These are phyloP conservation scores for Hyles euphorbiae DNA, from an alignment of 1,140 invertebrate genomes.

Conservation along the genomic window DNA sequence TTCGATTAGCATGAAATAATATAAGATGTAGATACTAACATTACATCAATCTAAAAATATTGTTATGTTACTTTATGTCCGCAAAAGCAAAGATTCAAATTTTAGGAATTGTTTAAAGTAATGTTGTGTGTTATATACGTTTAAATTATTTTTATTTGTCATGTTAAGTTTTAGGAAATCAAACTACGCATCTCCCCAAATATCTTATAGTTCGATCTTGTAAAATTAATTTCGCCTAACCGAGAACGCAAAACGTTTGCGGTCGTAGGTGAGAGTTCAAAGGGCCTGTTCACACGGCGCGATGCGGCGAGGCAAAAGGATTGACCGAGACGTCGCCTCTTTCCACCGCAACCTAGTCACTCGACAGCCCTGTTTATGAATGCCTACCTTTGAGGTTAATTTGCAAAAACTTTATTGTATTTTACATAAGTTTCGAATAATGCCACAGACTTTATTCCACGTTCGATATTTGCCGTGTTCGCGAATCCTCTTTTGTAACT, in stretches of 20 bases:
- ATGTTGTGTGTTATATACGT: background rate
- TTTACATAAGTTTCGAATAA: constrained; percentile 8
- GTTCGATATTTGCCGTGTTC: constrained; percentile 8
- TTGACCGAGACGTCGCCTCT: constrained; percentile 51
- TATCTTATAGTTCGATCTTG: constrained; percentile 6
- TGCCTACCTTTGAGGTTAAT: constrained; percentile 24
- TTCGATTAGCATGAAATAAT: background rate
- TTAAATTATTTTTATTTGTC: constrained; percentile 6
- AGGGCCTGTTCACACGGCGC: constrained; percentile 52
- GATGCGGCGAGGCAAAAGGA: constrained; percentile 45
- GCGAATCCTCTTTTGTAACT: background rate
- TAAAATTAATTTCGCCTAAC: constrained; percentile 18
- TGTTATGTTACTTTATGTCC: no score
- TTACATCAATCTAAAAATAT: no score
- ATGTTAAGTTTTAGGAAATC: background rate
- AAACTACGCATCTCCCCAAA: background rate
- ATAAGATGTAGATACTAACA: background rate
- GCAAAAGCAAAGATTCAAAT: background rate
- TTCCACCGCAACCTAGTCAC: constrained; percentile 43
- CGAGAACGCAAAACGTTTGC: constrained; percentile 46
- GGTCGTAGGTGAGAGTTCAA: constrained; percentile 60
- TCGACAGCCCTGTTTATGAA: constrained; percentile 27
- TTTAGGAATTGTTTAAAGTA: background rate
- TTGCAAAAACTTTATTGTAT: constrained; percentile 5
- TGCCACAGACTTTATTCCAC: constrained; percentile 4